Evolutionary conservation across 2,797 vertebrate species (phyloP).

Genomic region (Hydrolagus colliei): DNA sequence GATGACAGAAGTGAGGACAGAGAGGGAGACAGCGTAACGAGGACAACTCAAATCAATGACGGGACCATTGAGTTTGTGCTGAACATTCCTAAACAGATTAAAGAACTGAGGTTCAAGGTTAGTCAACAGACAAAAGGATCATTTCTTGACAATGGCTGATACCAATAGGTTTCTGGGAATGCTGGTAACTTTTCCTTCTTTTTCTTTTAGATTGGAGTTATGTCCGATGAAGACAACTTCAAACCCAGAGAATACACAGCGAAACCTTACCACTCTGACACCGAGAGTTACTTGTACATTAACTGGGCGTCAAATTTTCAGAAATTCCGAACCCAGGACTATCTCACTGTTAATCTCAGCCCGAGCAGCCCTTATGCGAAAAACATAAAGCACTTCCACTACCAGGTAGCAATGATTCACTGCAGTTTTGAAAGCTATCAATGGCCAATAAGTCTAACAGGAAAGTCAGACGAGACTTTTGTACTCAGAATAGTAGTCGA

Average conservation of each 20-base stretch:
- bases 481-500: not conserved
- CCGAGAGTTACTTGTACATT: slow-evolving; percentile 79
- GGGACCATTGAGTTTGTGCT: slow-evolving; percentile 67
- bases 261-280: slow-evolving; percentile 66
- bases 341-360: slow-evolving; percentile 57
- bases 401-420: slow-evolving; percentile 64
- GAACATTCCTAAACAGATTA: slow-evolving; percentile 53
- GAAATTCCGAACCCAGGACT: slow-evolving; percentile 53
- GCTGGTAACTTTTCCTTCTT: not conserved
- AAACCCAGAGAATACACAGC: slow-evolving; percentile 55
- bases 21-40: slow-evolving; percentile 13
- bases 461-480: not conserved
- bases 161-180: not conserved
- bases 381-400: slow-evolving; percentile 66
- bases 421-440: not conserved
- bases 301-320: slow-evolving; percentile 54
- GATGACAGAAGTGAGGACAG: slow-evolving; percentile 33
- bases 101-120: slow-evolving; percentile 57
- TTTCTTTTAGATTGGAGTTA: slow-evolving; percentile 65
- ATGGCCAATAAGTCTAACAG: not conserved
- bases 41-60: slow-evolving; percentile 40
- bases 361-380: slow-evolving; percentile 57
- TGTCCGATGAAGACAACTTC: slow-evolving; percentile 61
- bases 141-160: not conserved
- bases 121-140: slow-evolving; percentile 38